Base-by-base conservation (phyloP, 2,113 vertebrate genomes). In the Thamnophis sirtalis region DNA sequence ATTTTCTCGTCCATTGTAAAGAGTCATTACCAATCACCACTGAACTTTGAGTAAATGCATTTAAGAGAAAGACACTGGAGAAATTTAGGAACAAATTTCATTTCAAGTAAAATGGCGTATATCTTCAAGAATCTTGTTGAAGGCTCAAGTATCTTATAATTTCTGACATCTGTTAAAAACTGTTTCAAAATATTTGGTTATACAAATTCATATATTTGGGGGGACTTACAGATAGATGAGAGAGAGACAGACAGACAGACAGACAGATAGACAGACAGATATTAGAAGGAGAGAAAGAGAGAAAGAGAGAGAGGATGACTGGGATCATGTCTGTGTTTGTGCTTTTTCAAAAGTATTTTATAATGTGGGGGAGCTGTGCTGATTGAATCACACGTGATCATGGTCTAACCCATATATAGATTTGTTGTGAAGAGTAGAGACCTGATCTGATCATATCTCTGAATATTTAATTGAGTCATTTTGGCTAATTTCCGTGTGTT, bases 401-500 rank as follows among this genome's bases (percentile, higher is more conserved):
- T 63, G 26, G 9, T 10, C 28, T 68, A 68, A 68, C 60, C 28
- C 60, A n/a, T 5, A 68, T 68, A 68, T n/a, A 68, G 11, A 49
- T 43, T 48, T 49, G 84, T 86, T 9, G 8, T 9, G 49, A 26
- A 86, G 33, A 56, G 54, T 38, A 55, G 33, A 22, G 38, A 11
- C 13, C 21, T 43, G 15, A 84, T 38, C 33, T 6, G 22, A 24
- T 58, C 7, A 48, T 9, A 43, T 33, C 51, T 53, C 89, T 22
- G n/a, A 33, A 6, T 51, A 50, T 21, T 73, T 17, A 7, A 63
- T 5, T 60, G 56, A 17, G 48, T 89, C 60, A 68, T 73, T 5
- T 48, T 54, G 3, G 48, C 84, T 80, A 58, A 26, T 6, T 3
- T 19, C n/a, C 26, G 10, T 51, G 0, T 0, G 43, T 86, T 5